These are phyloP conservation scores for Intellagama lesueurii DNA, from an alignment of 2,797 vertebrate genomes.

Conservation along the genomic window DNA sequence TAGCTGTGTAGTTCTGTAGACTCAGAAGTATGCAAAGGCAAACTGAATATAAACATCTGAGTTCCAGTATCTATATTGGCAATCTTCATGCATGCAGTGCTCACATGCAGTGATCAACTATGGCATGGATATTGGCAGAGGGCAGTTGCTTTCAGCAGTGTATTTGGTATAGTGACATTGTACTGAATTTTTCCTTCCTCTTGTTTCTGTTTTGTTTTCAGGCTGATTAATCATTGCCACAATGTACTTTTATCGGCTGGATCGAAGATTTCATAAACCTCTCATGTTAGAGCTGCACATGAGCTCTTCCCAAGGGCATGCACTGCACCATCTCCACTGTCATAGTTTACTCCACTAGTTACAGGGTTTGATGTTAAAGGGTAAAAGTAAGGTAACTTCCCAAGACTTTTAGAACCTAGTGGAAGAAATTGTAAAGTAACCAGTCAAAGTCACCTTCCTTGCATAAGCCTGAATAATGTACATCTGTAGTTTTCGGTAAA, in stretches of 20 bases:
- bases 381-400: neutral
- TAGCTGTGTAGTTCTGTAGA: neutral
- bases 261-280: slow-evolving; percentile 12
- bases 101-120: neutral
- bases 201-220: neutral
- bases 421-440: slow-evolving; percentile 2
- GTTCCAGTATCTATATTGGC: neutral
- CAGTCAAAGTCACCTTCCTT: no score
- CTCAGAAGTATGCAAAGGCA: no score
- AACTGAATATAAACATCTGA: neutral
- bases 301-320: neutral
- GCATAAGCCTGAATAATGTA: no score
- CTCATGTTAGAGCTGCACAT: neutral
- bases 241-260: slow-evolving; percentile 1
- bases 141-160: neutral
- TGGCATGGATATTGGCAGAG: neutral
- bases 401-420: neutral
- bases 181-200: neutral
- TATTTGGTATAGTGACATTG: neutral
- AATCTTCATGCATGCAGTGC: neutral
- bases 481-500: no score
- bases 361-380: slow-evolving; percentile 18
- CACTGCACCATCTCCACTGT: neutral
- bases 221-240: neutral
- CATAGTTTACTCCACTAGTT: neutral